These are phyloP conservation scores for Equus quagga DNA, from an alignment of 2,113 vertebrate species.

Conservation along the genomic window DNA sequence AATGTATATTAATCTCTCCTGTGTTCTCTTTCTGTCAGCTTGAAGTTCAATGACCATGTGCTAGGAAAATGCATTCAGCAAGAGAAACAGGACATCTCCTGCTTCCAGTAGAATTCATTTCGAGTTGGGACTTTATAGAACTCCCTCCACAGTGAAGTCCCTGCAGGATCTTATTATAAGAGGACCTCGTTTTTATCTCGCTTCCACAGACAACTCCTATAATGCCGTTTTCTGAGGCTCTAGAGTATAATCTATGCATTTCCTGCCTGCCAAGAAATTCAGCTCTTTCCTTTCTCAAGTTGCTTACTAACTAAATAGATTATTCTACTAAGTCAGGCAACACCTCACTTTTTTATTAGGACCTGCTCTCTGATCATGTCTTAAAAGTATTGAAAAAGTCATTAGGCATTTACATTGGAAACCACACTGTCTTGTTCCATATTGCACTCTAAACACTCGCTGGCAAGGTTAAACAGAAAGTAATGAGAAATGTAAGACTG, in stretches of 20 bases:
- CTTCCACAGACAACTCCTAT: not conserved
- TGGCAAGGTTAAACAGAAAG: conserved; percentile 40
- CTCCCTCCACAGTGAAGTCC: not conserved
- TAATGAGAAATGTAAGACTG: conserved; percentile 36
- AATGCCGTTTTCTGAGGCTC: conserved; percentile 19
- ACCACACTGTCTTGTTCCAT: not conserved
- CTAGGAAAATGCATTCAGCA: not conserved
- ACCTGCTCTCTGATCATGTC: conserved; percentile 3
- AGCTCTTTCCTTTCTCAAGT: conserved; percentile 9
- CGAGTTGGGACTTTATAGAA: not conserved
- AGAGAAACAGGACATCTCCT: not conserved
- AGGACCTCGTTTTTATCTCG: conserved; percentile 61
- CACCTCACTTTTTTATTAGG: conserved; percentile 43
- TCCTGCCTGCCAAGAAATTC: conserved; percentile 36
- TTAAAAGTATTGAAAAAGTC: conserved; percentile 52
- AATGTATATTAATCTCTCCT: not conserved
- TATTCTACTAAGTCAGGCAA: conserved; percentile 15
- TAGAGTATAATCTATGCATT: not conserved
- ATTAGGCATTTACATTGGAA: not conserved
- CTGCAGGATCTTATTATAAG: not conserved
- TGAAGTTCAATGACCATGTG: not conserved
- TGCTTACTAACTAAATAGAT: conserved; percentile 55
- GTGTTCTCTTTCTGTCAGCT: not conserved
- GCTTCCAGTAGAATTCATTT: not conserved
- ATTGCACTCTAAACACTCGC: not conserved